Conservation (phyloP, 2,113 vertebrate species). For the Coptodon bakossiorum region DNA sequence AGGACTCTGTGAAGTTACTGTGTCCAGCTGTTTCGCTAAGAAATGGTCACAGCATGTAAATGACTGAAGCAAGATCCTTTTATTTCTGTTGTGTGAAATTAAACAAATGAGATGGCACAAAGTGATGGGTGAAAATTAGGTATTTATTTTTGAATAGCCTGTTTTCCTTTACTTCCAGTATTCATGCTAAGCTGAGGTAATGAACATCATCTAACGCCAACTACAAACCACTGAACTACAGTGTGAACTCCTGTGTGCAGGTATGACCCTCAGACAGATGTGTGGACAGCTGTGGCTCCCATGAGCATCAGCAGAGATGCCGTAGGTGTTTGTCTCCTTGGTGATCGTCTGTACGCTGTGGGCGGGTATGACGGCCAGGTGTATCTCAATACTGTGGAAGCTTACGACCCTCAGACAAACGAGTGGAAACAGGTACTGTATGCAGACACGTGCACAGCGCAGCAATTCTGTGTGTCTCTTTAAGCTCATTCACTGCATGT, state of each 20-base stretch:
- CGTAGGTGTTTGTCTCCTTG: conserved; percentile 95
- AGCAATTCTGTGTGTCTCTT: neutral
- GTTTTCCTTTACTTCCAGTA: neutral
- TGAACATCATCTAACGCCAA: neutral
- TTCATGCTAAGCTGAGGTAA: neutral
- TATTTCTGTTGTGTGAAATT: neutral
- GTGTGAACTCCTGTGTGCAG: conserved; percentile 53
- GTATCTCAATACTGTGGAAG: conserved; percentile 92
- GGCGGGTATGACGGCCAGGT: conserved; percentile 95
- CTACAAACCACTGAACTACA: neutral
- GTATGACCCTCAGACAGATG: conserved; percentile 96
- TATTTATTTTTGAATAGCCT: neutral
- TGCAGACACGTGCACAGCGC: conserved; percentile 27
- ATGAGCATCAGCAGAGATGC: conserved; percentile 98
- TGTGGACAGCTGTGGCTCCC: conserved; percentile 95
- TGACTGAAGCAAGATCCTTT: neutral
- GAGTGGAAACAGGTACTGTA: conserved; percentile 92
- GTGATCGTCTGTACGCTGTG: conserved; percentile 91
- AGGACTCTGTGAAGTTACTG: neutral
- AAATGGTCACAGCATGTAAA: neutral
- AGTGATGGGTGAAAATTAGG: neutral
- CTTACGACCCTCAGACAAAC: conserved; percentile 96
- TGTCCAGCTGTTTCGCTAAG: neutral
- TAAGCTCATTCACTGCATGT: neutral
- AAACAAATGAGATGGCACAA: neutral